Conservation (phyloP, 2,888 invertebrate species). For the Allophyes oxyacanthae region DNA sequence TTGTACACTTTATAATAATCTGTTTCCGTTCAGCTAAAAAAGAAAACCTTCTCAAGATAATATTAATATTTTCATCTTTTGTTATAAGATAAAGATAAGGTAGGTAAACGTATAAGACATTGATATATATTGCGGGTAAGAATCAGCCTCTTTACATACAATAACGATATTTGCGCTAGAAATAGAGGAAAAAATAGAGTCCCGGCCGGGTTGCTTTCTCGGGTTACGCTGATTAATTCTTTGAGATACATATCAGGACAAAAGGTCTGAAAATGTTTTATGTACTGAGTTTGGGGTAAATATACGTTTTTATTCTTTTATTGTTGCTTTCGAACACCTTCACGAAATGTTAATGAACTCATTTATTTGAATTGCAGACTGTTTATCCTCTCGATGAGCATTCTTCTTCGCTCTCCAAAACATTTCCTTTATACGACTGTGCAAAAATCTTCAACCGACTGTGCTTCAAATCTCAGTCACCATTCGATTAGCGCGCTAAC, state of each 20-base stretch:
- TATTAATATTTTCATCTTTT: slow-evolving; percentile 44
- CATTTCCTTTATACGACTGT: too few species aligned
- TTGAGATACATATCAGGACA: slow-evolving; percentile 45
- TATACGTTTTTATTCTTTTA: slow-evolving; percentile 13
- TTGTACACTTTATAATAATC: slow-evolving; percentile 19
- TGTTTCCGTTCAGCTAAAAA: slow-evolving; percentile 18
- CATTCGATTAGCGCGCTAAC: slow-evolving; percentile 1
- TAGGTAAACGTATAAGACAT: slow-evolving; percentile 43
- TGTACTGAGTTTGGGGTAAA: slow-evolving; percentile 24
- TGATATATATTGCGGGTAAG: slow-evolving; percentile 41
- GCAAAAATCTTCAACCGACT: too few species aligned
- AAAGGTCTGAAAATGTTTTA: slow-evolving; percentile 37
- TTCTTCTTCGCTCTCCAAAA: too few species aligned
- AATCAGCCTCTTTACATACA: slow-evolving; percentile 50
- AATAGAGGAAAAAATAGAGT: slow-evolving; percentile 42
- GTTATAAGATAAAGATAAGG: slow-evolving; percentile 38
- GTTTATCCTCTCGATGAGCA: too few species aligned
- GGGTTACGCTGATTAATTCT: slow-evolving; percentile 50
- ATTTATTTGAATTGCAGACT: too few species aligned
- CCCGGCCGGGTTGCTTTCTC: slow-evolving; percentile 24
- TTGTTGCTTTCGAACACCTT: slow-evolving; percentile 19
- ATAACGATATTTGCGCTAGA: slow-evolving; percentile 44
- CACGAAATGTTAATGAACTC: too few species aligned
- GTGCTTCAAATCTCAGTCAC: background rate
- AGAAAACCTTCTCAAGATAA: slow-evolving; percentile 37